Conservation (phyloP, 2,888 invertebrate genomes). For the Cephalotes varians region DNA sequence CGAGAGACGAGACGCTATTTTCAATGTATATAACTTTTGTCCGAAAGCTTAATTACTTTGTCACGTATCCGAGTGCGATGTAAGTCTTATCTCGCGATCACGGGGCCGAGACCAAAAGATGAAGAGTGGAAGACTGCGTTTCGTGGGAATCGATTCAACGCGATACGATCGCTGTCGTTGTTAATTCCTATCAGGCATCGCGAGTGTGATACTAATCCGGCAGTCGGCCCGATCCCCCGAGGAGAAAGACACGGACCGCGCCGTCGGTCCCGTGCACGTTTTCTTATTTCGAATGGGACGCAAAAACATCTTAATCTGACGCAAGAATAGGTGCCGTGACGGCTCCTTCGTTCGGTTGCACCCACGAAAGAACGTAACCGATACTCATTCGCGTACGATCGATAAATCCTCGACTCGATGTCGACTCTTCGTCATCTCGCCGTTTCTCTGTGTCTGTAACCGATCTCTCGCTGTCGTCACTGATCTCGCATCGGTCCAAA, state of each 20-base stretch:
- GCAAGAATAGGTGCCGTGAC: conserved; percentile 66
- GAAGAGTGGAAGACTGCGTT: conserved; percentile 39
- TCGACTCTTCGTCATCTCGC: conserved; percentile 60
- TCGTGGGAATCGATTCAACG: conserved; percentile 67
- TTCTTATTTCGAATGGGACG: conserved; percentile 56
- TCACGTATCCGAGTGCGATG: conserved; percentile 17
- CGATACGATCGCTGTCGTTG: conserved; percentile 68
- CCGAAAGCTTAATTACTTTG: conserved; percentile 46
- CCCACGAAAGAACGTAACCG: conserved; percentile 59
- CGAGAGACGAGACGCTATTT: conserved; percentile 15
- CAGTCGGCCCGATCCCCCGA: conserved; percentile 73
- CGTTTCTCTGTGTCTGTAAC: conserved; percentile 52
- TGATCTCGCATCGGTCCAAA: conserved; percentile 9
- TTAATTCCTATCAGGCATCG: conserved; percentile 75
- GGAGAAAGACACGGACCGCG: conserved; percentile 64
- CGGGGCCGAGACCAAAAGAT: conserved; percentile 15
- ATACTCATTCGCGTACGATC: conserved; percentile 24
- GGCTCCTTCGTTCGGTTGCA: conserved; percentile 61
- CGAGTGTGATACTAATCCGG: conserved; percentile 75
- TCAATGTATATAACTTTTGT: conserved; percentile 31
- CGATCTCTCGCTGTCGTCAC: conserved; percentile 57
- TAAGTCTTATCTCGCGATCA: conserved; percentile 43
- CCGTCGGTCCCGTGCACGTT: conserved; percentile 33
- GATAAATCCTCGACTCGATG: conserved; percentile 54
- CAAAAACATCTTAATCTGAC: conserved; percentile 78